phyloP scores from a whole-genome alignment of 1,140 invertebrate genomes.

The Heliothis virescens region DNA sequence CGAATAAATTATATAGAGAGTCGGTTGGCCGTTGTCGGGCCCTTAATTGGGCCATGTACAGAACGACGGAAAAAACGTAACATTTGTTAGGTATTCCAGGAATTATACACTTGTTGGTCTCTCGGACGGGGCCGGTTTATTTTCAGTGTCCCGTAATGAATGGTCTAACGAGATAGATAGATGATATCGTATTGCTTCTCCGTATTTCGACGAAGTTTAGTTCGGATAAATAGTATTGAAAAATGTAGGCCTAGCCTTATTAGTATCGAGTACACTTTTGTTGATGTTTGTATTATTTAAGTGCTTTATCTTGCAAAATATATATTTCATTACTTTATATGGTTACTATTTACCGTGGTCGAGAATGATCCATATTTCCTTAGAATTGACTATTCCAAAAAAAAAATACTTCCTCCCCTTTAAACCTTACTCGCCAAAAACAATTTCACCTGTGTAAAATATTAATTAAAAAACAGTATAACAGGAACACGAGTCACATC shows the following conservation, averaged over 20 bases:
- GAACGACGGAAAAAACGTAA: constrained; percentile 79
- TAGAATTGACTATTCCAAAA: not conserved
- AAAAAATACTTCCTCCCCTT: not conserved
- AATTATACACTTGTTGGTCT: constrained; percentile 82
- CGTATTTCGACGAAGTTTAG: constrained; percentile 21
- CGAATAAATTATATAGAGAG: constrained; percentile 83
- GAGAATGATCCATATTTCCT: too few relatives aligned
- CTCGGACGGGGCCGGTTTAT: constrained; percentile 59
- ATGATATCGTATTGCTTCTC: constrained; percentile 32
- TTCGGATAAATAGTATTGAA: constrained; percentile 29
- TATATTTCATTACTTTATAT: too few relatives aligned
- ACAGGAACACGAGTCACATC: not conserved
- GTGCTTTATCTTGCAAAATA: not conserved
- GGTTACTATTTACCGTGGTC: too few relatives aligned
- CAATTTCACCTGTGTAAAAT: not conserved
- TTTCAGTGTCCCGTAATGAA: constrained; percentile 58
- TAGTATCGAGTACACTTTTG: not conserved
- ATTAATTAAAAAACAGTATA: too few relatives aligned
- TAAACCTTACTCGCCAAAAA: not conserved
- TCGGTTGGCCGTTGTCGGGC: constrained; percentile 38
- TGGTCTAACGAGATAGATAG: constrained; percentile 43
- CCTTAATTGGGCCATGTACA: constrained; percentile 83
- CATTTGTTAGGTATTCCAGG: constrained; percentile 84
- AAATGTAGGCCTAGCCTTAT: constrained; percentile 37
- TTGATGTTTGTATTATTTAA: not conserved